Percentiles rank a stretch among this genome's conserved stretches.
Evolutionary conservation across 1,140 invertebrate genomes (phyloP).

Genomic region (Calliphora vicina): DNA sequence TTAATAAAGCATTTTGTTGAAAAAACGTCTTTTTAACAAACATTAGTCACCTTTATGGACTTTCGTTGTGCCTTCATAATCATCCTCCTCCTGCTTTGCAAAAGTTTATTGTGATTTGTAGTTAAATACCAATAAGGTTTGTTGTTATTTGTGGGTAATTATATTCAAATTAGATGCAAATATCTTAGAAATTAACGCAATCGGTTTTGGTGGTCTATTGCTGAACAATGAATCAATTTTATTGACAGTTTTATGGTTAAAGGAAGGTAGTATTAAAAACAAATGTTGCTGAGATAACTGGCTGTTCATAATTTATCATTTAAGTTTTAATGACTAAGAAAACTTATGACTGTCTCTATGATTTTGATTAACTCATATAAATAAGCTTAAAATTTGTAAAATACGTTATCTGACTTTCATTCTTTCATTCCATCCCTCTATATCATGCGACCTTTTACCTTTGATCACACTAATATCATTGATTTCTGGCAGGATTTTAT

Average conservation of each 20-base stretch:
- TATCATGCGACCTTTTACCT: no score
- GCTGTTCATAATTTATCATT: no score
- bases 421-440: no score
- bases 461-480: no score
- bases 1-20: conserved; percentile 61
- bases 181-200: conserved; percentile 1
- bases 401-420: no score
- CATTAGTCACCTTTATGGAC: conserved; percentile 26
- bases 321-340: no score
- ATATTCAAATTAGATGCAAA: conserved; percentile 25
- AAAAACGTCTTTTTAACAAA: conserved; percentile 6
- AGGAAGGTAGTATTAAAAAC: not conserved
- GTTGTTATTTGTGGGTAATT: not conserved
- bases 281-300: not conserved
- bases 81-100: not conserved
- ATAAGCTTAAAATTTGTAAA: no score
- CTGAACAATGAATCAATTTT: conserved; percentile 37
- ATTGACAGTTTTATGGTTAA: conserved; percentile 39
- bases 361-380: no score
- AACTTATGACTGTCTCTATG: no score
- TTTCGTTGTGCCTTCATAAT: not conserved
- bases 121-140: conserved; percentile 16
- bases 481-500: no score
- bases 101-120: not conserved
- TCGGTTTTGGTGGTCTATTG: not conserved